These are phyloP conservation scores for Acinonyx jubatus DNA, from an alignment of 2,113 vertebrate species.

Conservation along the genomic window DNA sequence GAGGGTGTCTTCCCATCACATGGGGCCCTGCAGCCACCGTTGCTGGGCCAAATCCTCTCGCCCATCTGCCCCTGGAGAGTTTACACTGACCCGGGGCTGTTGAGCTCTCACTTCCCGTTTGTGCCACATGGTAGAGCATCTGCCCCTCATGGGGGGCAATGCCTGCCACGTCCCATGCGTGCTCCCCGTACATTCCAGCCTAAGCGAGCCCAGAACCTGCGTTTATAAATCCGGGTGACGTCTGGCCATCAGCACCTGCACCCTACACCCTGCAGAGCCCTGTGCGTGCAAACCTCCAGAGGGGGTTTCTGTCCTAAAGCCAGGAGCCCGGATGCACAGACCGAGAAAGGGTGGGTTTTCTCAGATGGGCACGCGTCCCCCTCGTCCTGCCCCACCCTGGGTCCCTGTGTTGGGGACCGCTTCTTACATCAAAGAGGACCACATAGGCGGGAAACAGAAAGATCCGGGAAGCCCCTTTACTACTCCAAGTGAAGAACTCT, in stretches of 20 bases:
- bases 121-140: neutral
- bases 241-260: accelerated
- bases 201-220: accelerated
- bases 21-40: neutral
- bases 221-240: accelerated
- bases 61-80: accelerated
- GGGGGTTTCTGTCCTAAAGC: neutral
- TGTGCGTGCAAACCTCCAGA: accelerated
- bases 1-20: accelerated
- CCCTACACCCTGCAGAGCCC: accelerated
- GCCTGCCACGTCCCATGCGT: accelerated
- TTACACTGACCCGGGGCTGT: accelerated
- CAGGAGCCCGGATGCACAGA: accelerated
- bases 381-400: neutral
- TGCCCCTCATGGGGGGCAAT: accelerated
- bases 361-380: neutral
- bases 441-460: accelerated
- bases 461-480: neutral
- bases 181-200: accelerated
- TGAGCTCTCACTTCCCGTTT: neutral
- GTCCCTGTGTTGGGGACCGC: neutral
- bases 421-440: neutral
- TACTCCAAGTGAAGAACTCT: accelerated
- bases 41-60: accelerated
- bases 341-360: too few species aligned